Conservation (phyloP, 2,888 invertebrate genomes). For the Argynnis bischoffii region DNA sequence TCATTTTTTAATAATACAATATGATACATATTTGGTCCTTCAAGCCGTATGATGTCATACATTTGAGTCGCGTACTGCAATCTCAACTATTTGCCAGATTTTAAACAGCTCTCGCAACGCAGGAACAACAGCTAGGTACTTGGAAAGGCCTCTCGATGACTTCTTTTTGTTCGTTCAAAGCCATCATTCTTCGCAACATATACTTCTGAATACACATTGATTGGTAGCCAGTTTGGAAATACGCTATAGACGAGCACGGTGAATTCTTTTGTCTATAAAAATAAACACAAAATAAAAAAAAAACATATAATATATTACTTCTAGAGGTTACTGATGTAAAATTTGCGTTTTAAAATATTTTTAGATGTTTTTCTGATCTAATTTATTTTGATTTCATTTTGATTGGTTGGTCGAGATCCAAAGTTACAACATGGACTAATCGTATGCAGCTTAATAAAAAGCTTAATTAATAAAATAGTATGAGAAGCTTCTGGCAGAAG, state of each 20-base stretch:
- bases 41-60: background rate
- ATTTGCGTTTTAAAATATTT: no score
- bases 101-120: constrained; percentile 50
- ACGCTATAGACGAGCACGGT: constrained; percentile 73
- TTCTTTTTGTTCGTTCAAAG: constrained; percentile 72
- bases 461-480: no score
- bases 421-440: no score
- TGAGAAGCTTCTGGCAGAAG: no score
- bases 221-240: constrained; percentile 71
- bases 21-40: no score
- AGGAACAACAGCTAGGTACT: constrained; percentile 90
- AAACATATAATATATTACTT: background rate
- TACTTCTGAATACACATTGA: constrained; percentile 82
- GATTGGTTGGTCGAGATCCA: no score
- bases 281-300: no score
- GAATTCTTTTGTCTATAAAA: constrained; percentile 53
- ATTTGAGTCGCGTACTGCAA: background rate
- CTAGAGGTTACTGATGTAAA: no score
- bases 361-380: no score
- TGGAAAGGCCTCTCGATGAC: constrained; percentile 78
- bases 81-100: background rate
- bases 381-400: no score
- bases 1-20: no score
- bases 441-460: no score
- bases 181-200: constrained; percentile 76